These are phyloP conservation scores for Rousettus leschenaultii DNA, from an alignment of 2,113 vertebrate genomes.

Conservation along the genomic window DNA sequence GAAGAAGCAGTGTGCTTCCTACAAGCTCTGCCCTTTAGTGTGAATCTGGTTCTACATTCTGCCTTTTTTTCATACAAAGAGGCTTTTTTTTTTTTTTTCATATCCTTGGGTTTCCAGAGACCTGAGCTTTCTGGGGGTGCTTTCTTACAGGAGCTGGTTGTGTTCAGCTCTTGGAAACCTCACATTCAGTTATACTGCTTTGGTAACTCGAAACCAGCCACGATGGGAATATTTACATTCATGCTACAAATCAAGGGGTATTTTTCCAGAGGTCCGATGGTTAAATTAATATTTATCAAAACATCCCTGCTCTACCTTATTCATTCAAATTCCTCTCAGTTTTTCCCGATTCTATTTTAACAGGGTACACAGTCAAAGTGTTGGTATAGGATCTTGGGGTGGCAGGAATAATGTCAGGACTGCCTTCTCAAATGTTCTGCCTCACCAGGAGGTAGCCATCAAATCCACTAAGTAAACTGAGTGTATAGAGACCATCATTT, in stretches of 20 bases:
- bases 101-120: not conserved
- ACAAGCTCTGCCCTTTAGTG: not conserved
- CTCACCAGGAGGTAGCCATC: not conserved
- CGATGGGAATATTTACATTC: not conserved
- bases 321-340: not conserved
- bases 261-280: not conserved
- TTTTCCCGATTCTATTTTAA: not conserved
- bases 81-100: not conserved
- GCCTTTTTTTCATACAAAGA: not conserved
- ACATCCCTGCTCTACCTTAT: not conserved
- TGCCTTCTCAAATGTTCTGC: not conserved
- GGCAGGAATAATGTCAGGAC: not conserved
- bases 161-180: not conserved
- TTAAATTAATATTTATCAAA: not conserved
- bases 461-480: not conserved
- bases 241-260: not conserved
- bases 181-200: not conserved
- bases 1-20: not conserved
- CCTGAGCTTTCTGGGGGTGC: accelerated
- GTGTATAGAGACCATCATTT: not conserved
- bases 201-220: not conserved
- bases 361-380: not conserved
- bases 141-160: not conserved
- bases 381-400: not conserved
- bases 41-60: not conserved